Conservation (phyloP, 2,113 vertebrate genomes). For the Megaceryle torquata region DNA sequence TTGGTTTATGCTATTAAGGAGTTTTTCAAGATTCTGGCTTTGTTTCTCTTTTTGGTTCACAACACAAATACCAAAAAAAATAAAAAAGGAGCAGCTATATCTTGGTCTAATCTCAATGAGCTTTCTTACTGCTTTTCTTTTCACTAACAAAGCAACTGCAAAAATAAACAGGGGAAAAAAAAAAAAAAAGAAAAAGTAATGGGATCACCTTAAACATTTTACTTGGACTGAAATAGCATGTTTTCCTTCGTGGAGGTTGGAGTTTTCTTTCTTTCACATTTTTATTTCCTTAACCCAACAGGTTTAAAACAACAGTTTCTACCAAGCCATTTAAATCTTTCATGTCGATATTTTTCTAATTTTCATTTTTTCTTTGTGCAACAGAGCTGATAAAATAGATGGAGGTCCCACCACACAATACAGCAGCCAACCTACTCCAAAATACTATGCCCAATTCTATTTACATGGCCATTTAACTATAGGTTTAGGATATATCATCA, state of each 20-base stretch:
- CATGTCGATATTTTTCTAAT: background rate
- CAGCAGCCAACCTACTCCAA: background rate
- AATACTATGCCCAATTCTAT: background rate
- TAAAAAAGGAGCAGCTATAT: background rate
- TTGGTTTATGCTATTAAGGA: background rate
- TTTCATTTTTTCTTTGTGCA: background rate
- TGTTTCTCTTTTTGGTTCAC: background rate
- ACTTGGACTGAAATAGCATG: background rate
- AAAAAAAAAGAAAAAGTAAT: background rate
- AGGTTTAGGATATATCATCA: background rate
- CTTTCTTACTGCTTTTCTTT: background rate
- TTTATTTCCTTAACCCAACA: constrained; percentile 5
- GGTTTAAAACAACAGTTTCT: background rate
- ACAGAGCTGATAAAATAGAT: background rate
- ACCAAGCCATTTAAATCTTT: background rate
- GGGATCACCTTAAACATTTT: background rate
- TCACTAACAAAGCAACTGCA: background rate
- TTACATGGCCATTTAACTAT: background rate
- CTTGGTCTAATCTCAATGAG: background rate
- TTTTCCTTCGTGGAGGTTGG: background rate
- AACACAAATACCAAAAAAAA: background rate
- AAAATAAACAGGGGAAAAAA: background rate
- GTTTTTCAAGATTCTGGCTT: background rate
- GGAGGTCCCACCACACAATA: background rate
- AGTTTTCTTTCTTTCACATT: background rate